A percentile compares a stretch with the other conserved stretches of the same genome.
Conservation (phyloP, 2,888 invertebrate species). For the Adelognathus sp. region DNA sequence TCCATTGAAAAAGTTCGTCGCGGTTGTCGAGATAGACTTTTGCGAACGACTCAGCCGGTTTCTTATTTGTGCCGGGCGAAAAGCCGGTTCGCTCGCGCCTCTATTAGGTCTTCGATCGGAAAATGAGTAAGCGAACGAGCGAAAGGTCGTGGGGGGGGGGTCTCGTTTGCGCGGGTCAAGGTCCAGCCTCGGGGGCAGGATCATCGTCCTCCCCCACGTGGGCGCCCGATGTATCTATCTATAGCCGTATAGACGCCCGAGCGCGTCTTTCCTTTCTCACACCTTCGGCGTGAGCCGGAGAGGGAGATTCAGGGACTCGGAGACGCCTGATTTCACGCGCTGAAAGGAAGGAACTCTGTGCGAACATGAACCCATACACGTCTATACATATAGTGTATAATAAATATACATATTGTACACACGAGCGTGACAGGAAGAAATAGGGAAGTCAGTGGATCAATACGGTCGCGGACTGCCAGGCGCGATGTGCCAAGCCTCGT, state of each 20-base stretch:
- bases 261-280: conserved; percentile 23
- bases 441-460: conserved; percentile 4
- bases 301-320: not conserved
- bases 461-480: not conserved
- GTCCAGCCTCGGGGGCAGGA: conserved; percentile 66
- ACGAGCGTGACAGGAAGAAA: not conserved
- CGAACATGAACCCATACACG: too few species aligned
- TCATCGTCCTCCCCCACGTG: conserved; percentile 65
- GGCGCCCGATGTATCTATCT: conserved; percentile 47
- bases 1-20: not conserved
- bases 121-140: conserved; percentile 38
- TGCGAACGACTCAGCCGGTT: not conserved
- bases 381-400: not conserved
- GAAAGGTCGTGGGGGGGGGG: conserved; percentile 54
- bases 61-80: too few species aligned
- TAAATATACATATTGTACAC: not conserved
- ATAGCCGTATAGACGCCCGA: conserved; percentile 14
- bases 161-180: conserved; percentile 66
- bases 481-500: conserved; percentile 4
- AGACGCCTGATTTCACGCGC: not conserved
- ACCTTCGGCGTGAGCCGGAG: conserved; percentile 18
- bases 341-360: not conserved
- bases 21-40: not conserved
- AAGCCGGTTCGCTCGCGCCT: not conserved
- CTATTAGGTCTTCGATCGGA: conserved; percentile 11